Base-by-base conservation (phyloP, 2,113 vertebrate species). In the Nyctibius bracteatus region DNA sequence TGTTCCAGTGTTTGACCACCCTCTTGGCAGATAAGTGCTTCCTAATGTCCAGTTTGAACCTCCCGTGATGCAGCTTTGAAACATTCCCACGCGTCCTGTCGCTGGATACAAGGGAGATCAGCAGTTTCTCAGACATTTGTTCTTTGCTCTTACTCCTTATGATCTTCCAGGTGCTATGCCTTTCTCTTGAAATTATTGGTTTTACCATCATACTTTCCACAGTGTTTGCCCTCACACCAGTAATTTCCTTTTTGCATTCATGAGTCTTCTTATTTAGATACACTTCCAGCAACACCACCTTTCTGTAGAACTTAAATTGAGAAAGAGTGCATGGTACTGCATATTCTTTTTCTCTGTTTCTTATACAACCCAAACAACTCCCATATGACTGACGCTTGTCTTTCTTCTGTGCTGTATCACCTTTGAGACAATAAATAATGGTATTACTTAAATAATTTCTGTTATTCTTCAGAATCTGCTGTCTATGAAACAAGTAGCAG, bases 81-180 rank as follows among this genome's bases (percentile, higher is more conserved):
- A 16, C 8, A 5, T 35, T 68, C 22, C 25, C 12, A 14, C 0
- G 2, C 3, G 2, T 57, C 31, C 19, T 39, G 28, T 25, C 9
- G 18, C 23, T n/a, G 27, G 11, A 28, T 63, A 5, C 15, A 6
- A 17, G 5, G 9, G 6, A 24, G 35, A 43, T 62, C 18, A 33
- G 31, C 25, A 55, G 19, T 52, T 63, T 77, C 31, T 39, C 8
- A 37, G 24, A 21, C 14, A 28, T 46, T n/a, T 61, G 6, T 55
- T 82, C 20, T 25, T 54, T 86, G 31, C 12, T 54, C 19, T 11
- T 33, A 9, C 22, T 72, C 19, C 7, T 39, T 47, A 44, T 8
- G 2, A n/a, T 73, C 17, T 44, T 73, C 51, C 31, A 82, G 14
- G 10, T 51, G 20, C 9, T 46, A 3, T 20, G 4, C 8, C 6